phyloP scores from a whole-genome alignment of 1,140 invertebrate species.

The Procambarus clarkii region DNA sequence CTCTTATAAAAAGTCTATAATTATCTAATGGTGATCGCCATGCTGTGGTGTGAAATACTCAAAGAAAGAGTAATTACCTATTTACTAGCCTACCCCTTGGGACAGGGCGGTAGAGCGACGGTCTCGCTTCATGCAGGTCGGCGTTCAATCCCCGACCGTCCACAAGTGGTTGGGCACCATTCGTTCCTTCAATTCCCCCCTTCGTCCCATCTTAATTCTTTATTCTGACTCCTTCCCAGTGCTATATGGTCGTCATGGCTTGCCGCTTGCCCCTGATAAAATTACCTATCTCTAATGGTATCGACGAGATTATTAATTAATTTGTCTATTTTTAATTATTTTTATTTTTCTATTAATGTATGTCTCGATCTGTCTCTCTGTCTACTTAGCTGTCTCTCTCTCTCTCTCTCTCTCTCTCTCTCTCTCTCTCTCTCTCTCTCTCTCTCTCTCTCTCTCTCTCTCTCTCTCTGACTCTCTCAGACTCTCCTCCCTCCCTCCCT shows the following conservation, averaged over 20 bases:
- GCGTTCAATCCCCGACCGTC: too few species aligned
- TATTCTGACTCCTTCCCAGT: not conserved
- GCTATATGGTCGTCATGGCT: not conserved
- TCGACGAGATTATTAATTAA: not conserved
- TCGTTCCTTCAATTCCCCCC: too few species aligned
- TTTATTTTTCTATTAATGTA: conserved; percentile 17
- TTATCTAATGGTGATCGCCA: too few species aligned
- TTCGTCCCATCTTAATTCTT: too few species aligned
- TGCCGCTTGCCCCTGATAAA: not conserved
- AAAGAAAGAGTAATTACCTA: too few species aligned
- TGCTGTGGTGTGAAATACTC: too few species aligned
- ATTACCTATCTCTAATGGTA: not conserved
- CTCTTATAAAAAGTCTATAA: too few species aligned
- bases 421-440: not conserved
- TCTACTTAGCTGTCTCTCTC: not conserved
- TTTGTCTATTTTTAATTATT: conserved; percentile 6
- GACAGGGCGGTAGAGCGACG: too few species aligned
- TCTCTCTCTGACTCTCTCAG: not conserved
- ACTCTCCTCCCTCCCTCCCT: not conserved
- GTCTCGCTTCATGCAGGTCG: too few species aligned
- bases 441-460: too few species aligned
- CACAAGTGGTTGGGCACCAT: too few species aligned
- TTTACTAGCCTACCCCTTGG: too few species aligned
- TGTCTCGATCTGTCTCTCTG: not conserved
- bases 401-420: not conserved